phyloP scores from a whole-genome alignment of 2,113 vertebrate genomes.

The Heptranchias perlo region DNA sequence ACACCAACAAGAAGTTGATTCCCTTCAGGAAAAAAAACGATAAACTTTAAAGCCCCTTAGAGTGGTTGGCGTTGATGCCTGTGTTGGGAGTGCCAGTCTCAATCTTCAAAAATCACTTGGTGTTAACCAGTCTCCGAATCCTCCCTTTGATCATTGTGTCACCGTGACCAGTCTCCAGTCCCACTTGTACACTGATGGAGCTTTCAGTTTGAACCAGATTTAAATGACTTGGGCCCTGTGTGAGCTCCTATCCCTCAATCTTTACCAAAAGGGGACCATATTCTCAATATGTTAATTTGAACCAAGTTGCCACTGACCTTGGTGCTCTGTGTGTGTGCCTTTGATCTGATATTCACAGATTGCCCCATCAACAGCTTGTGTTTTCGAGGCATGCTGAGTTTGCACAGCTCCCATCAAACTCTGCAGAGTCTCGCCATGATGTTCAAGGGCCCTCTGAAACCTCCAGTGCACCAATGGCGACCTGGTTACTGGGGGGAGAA shows the following conservation, averaged over 20 bases:
- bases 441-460: background rate
- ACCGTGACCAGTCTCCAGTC: background rate
- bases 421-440: background rate
- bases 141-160: background rate
- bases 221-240: background rate
- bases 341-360: background rate
- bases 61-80: background rate
- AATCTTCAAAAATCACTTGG: background rate
- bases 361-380: background rate
- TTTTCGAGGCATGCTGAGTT: background rate
- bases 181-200: background rate
- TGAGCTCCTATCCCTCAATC: background rate
- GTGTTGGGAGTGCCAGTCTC: background rate
- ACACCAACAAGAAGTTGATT: background rate
- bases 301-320: background rate
- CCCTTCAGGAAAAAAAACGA: background rate
- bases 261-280: background rate
- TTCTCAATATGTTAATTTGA: background rate
- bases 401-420: background rate
- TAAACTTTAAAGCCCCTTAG: background rate
- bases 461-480: background rate
- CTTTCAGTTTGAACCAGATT: background rate
- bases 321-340: background rate
- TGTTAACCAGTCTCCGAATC: background rate
- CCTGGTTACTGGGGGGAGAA: background rate